Percentiles rank a stretch among this genome's conserved stretches.
These are phyloP conservation scores for Leptopilina clavipes DNA, from an alignment of 1,140 invertebrate genomes.

Conservation along the genomic window DNA sequence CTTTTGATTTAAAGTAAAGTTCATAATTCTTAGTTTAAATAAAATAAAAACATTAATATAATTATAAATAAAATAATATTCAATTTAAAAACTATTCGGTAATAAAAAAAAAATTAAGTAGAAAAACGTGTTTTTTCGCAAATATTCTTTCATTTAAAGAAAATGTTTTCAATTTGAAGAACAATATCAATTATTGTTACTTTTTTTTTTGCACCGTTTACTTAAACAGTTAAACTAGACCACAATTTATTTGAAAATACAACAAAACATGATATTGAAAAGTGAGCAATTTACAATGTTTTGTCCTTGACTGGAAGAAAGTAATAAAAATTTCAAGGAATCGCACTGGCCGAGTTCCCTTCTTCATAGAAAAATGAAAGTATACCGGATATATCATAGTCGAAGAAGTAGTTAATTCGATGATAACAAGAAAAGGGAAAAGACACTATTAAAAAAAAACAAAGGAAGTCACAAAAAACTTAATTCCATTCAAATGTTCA, in stretches of 20 bases:
- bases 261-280: not conserved
- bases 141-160: too few species aligned
- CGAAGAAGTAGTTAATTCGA: not conserved
- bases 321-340: slow-evolving; percentile 14
- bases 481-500: not conserved
- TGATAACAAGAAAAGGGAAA: slow-evolving; percentile 12
- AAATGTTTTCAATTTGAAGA: too few species aligned
- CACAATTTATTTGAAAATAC: not conserved
- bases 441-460: not conserved
- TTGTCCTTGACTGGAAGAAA: slow-evolving; percentile 12
- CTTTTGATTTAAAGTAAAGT: too few species aligned
- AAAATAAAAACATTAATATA: too few species aligned
- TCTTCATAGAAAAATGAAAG: slow-evolving; percentile 31
- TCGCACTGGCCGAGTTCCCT: not conserved
- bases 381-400: not conserved
- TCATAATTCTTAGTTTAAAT: too few species aligned
- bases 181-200: too few species aligned
- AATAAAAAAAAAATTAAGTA: too few species aligned
- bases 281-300: slow-evolving; percentile 6
- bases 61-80: too few species aligned
- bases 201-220: too few species aligned
- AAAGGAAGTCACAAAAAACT: not conserved
- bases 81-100: too few species aligned
- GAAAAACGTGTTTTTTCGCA: too few species aligned
- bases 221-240: too few species aligned